A percentile compares a stretch with the other conserved stretches of the same genome.
Evolutionary conservation across 2,888 invertebrate genomes (phyloP).

Genomic region (Metallyticus violacea): DNA sequence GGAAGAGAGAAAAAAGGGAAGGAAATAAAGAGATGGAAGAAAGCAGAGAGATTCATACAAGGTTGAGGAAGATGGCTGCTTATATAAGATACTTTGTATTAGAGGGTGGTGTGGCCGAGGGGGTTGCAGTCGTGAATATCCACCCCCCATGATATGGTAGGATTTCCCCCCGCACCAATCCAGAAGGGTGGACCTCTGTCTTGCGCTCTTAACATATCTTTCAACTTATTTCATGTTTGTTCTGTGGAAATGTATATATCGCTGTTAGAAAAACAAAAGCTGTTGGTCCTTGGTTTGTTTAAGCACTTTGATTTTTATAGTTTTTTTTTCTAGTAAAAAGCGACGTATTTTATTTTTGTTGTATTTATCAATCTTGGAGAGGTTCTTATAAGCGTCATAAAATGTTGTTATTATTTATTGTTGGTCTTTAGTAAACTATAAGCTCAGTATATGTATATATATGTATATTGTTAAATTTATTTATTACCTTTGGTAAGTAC

Average conservation of each 20-base stretch:
- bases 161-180: not conserved
- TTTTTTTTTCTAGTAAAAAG: too few relatives aligned
- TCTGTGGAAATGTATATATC: not conserved
- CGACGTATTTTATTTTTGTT: too few relatives aligned
- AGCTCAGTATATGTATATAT: too few relatives aligned
- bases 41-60: conserved; percentile 11
- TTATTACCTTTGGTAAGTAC: too few relatives aligned
- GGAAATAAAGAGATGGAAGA: conserved; percentile 6
- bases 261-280: not conserved
- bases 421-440: too few relatives aligned
- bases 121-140: not conserved
- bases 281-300: too few relatives aligned
- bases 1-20: not conserved
- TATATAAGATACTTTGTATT: conserved; percentile 18
- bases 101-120: conserved; percentile 9
- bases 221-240: not conserved
- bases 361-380: too few relatives aligned
- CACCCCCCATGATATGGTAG: not conserved
- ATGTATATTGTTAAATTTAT: too few relatives aligned
- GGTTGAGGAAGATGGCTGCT: conserved; percentile 12
- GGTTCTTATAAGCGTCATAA: too few relatives aligned
- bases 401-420: too few relatives aligned
- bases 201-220: not conserved
- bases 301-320: too few relatives aligned
- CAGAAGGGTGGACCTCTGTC: not conserved